These are phyloP conservation scores for Mirza zaza DNA, from an alignment of 2,113 vertebrate genomes.

Conservation along the genomic window DNA sequence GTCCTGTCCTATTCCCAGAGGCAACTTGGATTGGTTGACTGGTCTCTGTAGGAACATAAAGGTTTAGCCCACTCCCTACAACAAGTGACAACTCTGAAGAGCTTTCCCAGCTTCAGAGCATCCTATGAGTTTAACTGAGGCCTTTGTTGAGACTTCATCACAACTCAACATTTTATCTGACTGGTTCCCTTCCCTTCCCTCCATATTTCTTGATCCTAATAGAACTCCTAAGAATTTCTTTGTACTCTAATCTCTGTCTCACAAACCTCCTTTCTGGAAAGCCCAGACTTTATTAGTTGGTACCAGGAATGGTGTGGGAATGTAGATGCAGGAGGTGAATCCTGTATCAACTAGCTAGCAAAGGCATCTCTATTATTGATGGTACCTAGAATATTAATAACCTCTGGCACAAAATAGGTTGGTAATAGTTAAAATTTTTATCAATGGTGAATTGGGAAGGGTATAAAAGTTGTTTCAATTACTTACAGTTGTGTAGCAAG, in stretches of 20 bases:
- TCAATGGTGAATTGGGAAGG: not conserved
- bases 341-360: not conserved
- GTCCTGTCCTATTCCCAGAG: not conserved
- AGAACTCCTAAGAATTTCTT: not conserved
- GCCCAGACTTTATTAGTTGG: not conserved
- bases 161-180: not conserved
- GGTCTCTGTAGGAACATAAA: not conserved
- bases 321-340: not conserved
- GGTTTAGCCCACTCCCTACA: not conserved
- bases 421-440: not conserved
- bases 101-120: not conserved
- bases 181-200: not conserved
- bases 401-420: not conserved
- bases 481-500: not conserved
- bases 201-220: not conserved
- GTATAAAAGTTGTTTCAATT: not conserved
- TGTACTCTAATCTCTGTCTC: not conserved
- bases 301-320: not conserved
- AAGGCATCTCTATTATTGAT: not conserved
- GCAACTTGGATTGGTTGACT: not conserved
- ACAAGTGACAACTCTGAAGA: not conserved
- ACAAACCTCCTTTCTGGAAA: not conserved
- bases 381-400: not conserved
- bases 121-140: not conserved
- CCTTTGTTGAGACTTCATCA: not conserved